Evolutionary conservation across 2,797 vertebrate species (phyloP), one percentile per base, ranked within the genome.

Genomic region (Ibycter americanus): DNA sequence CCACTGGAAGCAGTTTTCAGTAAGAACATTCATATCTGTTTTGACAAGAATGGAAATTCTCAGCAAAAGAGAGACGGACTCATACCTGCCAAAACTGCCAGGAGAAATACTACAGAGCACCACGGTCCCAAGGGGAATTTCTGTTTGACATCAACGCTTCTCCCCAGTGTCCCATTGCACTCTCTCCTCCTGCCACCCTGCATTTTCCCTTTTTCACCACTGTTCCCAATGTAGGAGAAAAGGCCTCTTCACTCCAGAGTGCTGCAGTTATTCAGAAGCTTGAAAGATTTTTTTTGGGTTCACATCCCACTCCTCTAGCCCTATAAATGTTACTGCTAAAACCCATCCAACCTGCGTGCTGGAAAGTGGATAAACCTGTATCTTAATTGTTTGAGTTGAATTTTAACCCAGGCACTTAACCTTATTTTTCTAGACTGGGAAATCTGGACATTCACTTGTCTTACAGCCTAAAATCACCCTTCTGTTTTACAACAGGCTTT

Each of bases 31-130:
- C 62, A 54, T 65, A 94, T 51, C 61, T 65, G 21, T 88, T 91
- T 90, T 95, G 85, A 93, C 90, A 96, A 79, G 54, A 77, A 62
- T 46, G 52, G 40, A 94, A 93, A 90, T 86, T 81, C 61, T 54
- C 19, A 72, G 77, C 36, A 86, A 51, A 76, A 83, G 40, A 82
- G 42, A 80, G 27, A 81, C 0, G 4, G 89, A 59, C 46, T 86
- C 46, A 83, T 56, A 54, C 36, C 74, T 90, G 52, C 34, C 70
- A 81, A 90, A 91, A 74, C 4, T 34, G 26, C 46, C 56, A 74
- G 38, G n/a, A 88, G 32, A 91, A 86, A 91, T 31, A 52, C 23
- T 22, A 38, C 15, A 56, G 56, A 90, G 47, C n/a, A 63, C 25
- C 31, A 36, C 62, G 27, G 16, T 52, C 68, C 14, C 58, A 38